Conservation (phyloP, 2,888 invertebrate genomes). For the Cactoblastis cactorum region DNA sequence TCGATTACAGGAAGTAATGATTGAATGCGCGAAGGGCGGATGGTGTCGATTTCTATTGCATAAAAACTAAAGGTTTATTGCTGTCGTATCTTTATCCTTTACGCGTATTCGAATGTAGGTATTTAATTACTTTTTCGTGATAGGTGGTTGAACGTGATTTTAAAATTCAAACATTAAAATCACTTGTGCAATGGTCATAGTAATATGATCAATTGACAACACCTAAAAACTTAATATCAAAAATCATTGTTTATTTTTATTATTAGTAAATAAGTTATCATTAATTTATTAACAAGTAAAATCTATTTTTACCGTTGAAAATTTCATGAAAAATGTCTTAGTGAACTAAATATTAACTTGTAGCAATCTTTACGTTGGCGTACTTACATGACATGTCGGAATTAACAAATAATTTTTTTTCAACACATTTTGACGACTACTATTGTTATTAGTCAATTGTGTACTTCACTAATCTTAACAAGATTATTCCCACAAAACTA, state of each 20-base stretch:
- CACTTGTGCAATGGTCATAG: too few relatives aligned
- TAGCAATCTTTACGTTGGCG: background rate
- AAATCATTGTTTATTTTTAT: too few relatives aligned
- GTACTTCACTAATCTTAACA: background rate
- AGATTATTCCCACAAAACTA: background rate
- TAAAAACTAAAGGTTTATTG: background rate
- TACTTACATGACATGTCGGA: background rate
- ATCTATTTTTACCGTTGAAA: too few relatives aligned
- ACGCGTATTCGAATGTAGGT: too few relatives aligned
- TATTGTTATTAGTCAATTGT: constrained; percentile 33
- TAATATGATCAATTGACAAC: too few relatives aligned
- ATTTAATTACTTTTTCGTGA: too few relatives aligned
- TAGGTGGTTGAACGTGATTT: too few relatives aligned
- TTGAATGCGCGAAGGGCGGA: constrained; percentile 24
- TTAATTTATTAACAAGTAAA: too few relatives aligned
- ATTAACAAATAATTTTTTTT: background rate
- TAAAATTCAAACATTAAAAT: too few relatives aligned
- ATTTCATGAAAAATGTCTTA: too few relatives aligned
- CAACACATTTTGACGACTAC: background rate
- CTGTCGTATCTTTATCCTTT: background rate
- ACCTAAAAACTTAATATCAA: too few relatives aligned
- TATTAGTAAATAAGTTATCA: too few relatives aligned
- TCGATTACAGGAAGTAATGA: constrained; percentile 32
- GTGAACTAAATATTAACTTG: background rate
- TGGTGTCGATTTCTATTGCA: background rate